Evolutionary conservation across 2,888 invertebrate species (phyloP), one percentile per base, ranked within the genome.

Genomic region (Philhelius pedissequus): DNA sequence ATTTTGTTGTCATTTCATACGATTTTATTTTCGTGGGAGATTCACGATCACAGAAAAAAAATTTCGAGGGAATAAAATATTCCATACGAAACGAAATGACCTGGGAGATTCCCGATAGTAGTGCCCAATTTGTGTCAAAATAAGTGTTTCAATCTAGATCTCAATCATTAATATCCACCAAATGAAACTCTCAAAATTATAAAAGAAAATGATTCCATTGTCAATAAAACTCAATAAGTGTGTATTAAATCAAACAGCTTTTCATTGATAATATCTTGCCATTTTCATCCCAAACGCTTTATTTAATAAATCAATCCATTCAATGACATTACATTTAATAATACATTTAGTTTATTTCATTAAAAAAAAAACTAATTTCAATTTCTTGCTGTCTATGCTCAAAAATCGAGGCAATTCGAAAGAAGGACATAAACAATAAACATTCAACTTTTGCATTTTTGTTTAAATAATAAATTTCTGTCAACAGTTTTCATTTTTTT

Each of bases 181-280:
- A n/a, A n/a, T n/a, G n/a, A n/a, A n/a, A n/a, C n/a, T n/a, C n/a
- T n/a, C n/a, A n/a, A n/a, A n/a, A n/a, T n/a, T n/a, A n/a, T n/a
- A n/a, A n/a, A n/a, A 15, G 4, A 9, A 40, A 7, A 15, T 3
- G 1, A n/a, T 40, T 52, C 25, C 3, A 27, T 52, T n/a, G 4
- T 18, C 20, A 35, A 5, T 25, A 38, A 35, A 58, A 58, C 0
- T 0, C 58, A n/a, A n/a, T n/a, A n/a, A n/a, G n/a, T 9, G 4
- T 32, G 45, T 62, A 22, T 66, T 58, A 73, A 73, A 73, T 73
- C 58, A 79, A 79, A 79, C 71, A 58, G 38, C 50, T 40, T 73
- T 79, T 71, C 77, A 45, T 48, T 79, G 58, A 64, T 40, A 71
- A 38, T 38, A 32, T 68, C 62, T 62, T 40, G 38, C 56, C 60